Evolutionary conservation across 2,888 invertebrate species (phyloP).

Genomic region (Seladonia tumulorum): DNA sequence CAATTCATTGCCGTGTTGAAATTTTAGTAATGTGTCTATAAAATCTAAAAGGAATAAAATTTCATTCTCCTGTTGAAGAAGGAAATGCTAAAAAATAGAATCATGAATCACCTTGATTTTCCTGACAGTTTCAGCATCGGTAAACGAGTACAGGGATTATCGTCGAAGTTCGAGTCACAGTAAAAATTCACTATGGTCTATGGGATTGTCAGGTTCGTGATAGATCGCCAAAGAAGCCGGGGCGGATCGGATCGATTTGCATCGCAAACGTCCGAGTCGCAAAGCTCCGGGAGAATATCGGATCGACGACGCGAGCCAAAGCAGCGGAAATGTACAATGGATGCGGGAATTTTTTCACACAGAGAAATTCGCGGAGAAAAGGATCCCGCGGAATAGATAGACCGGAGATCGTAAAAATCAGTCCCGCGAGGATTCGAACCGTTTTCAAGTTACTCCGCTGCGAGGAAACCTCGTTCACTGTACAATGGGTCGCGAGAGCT

Average conservation of each 20-base stretch:
- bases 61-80: too few species aligned
- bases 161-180: background rate
- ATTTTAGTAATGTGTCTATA: background rate
- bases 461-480: background rate
- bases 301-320: conserved; percentile 16
- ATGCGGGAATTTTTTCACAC: conserved; percentile 20
- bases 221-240: background rate
- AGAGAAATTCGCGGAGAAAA: background rate
- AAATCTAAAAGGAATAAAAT: too few species aligned
- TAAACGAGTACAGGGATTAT: background rate
- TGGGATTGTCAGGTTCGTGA: background rate
- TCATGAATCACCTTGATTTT: background rate
- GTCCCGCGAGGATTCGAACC: background rate
- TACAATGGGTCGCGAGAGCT: background rate
- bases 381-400: background rate
- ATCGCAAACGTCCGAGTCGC: conserved; percentile 5
- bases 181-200: background rate
- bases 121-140: background rate
- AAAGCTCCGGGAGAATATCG: conserved; percentile 6
- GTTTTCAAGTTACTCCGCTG: background rate
- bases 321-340: conserved; percentile 9
- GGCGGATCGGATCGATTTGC: background rate
- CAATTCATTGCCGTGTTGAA: background rate
- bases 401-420: background rate
- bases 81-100: background rate